Evolutionary conservation across 2,797 vertebrate genomes (phyloP), one percentile per base, ranked within the genome.

Genomic region (Lagodon rhomboides): DNA sequence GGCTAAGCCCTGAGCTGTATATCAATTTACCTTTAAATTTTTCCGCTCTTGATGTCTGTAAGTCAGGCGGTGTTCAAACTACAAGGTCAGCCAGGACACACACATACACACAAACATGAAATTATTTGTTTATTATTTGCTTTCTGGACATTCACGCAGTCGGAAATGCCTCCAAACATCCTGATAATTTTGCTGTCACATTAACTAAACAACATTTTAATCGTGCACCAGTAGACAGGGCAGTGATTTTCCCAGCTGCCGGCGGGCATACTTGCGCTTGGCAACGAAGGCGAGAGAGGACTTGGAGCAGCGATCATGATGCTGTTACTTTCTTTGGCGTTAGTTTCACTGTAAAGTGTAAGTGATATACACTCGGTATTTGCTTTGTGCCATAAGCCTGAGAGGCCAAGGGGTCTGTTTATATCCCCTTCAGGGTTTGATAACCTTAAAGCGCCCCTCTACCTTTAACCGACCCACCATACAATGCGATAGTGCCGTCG

Each of bases 261-360:
- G 4, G 59, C 60, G 34, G 73, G 65, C 68, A 73, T 62, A 53
- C 79, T 66, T 61, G 51, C 30, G 54, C 65, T 75, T 92, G 89
- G 86, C 89, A 89, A 75, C 63, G 75, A 77, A 44, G 51, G 84
- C 85, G 82, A 87, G 65, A 84, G 82, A 85, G 22, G 50, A 80
- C 64, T 85, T 58, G 69, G 66, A 82, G 27, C 68, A 62, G 60
- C 4, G 16, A 17, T 67, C 72, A 79, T 80, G 70, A 79, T 89
- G 47, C 73, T 70, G 71, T 89, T 77, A 83, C 61, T 87, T 89
- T 85, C 72, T 76, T 85, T 87, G 80, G 89, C 50, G 15, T 69
- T 47, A 5, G 72, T 89, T 93, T 92, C 85, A 91, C 85, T 87
- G 83, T 88, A 88, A 86, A 84, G 85, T 82, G 82, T 82, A 80